phyloP scores from a whole-genome alignment of 2,888 invertebrate species.

The Caenorhabditis afra region DNA sequence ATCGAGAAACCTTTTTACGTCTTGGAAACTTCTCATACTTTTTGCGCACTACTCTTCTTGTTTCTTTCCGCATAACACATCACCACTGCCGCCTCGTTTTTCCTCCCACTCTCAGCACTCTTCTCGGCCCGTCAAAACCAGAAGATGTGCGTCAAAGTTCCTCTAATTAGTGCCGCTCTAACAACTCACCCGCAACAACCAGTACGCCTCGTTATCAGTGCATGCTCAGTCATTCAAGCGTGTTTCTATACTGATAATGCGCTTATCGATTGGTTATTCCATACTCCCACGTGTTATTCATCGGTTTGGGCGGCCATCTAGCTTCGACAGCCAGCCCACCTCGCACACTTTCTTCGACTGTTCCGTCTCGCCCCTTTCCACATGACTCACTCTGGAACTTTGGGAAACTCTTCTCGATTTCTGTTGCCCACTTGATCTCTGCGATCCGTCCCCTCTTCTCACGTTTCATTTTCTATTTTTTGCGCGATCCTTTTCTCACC shows the following conservation, averaged over 20 bases:
- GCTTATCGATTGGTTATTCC: slow-evolving; percentile 2
- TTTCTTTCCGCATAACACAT: background rate
- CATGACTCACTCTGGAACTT: background rate
- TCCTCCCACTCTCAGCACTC: background rate
- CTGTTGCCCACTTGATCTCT: slow-evolving; percentile 34
- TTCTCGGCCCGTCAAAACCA: slow-evolving; percentile 32
- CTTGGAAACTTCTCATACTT: no score
- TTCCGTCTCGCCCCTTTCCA: background rate
- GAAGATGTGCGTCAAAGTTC: background rate
- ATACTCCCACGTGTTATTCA: slow-evolving; percentile 30
- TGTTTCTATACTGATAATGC: slow-evolving; percentile 19
- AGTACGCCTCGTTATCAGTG: slow-evolving; percentile 25
- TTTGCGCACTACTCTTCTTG: background rate
- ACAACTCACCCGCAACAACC: background rate
- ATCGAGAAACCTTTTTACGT: background rate
- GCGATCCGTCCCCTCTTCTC: slow-evolving; percentile 5
- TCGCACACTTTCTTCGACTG: background rate
- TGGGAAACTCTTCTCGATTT: background rate
- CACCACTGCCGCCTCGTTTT: no score
- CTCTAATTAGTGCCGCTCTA: slow-evolving; percentile 17
- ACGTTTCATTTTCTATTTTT: slow-evolving; percentile 14
- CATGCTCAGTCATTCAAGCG: slow-evolving; percentile 39
- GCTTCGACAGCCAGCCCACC: background rate
- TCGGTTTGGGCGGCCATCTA: background rate
- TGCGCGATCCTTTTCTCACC: slow-evolving; percentile 44